Evolutionary conservation across 1,140 invertebrate species (phyloP).

Genomic region (Hycleus cichorii): DNA sequence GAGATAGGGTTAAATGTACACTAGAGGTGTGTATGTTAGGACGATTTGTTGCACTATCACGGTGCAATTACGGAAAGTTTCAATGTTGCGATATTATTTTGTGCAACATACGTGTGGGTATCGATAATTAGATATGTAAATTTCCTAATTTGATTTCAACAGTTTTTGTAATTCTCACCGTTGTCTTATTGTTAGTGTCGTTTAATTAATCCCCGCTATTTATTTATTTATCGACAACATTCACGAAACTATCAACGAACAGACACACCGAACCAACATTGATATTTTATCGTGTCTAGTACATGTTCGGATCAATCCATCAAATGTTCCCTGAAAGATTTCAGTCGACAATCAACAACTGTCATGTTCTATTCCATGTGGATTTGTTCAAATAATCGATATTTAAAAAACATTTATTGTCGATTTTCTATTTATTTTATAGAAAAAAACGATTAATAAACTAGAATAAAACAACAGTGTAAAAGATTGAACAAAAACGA

Average conservation of each 20-base stretch:
- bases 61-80: too few relatives aligned
- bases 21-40: too few relatives aligned
- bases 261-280: slow-evolving; percentile 17
- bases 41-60: too few relatives aligned
- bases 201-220: too few relatives aligned
- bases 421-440: background rate
- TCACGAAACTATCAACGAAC: slow-evolving; percentile 16
- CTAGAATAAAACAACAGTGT: background rate
- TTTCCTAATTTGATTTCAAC: too few relatives aligned
- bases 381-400: background rate
- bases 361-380: slow-evolving; percentile 4
- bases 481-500: background rate
- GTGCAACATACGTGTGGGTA: too few relatives aligned
- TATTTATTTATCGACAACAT: slow-evolving; percentile 4
- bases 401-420: background rate
- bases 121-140: too few relatives aligned
- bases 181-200: too few relatives aligned
- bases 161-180: too few relatives aligned
- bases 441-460: background rate
- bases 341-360: slow-evolving; percentile 1
- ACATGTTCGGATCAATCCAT: slow-evolving; percentile 23
- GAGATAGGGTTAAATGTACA: too few relatives aligned
- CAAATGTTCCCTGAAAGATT: slow-evolving; percentile 10
- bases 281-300: slow-evolving; percentile 26
- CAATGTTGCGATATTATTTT: too few relatives aligned